phyloP scores from a whole-genome alignment of 2,113 vertebrate genomes.

The Xiphophorus maculatus region DNA sequence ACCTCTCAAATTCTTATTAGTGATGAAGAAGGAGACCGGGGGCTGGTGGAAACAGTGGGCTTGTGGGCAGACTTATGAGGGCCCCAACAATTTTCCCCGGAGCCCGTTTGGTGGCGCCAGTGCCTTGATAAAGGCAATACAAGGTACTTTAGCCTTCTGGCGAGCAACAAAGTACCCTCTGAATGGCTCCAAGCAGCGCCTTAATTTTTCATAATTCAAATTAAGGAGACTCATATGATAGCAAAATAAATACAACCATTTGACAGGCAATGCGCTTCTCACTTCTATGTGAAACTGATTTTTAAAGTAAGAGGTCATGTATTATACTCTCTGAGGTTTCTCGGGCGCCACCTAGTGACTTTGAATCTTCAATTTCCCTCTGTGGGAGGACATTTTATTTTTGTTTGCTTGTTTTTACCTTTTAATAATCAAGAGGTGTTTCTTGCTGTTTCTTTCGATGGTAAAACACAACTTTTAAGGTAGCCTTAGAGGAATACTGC shows the following conservation, averaged over 20 bases:
- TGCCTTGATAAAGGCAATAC: background rate
- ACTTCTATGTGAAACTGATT: background rate
- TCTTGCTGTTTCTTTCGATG: background rate
- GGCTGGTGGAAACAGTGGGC: background rate
- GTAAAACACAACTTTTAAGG: background rate
- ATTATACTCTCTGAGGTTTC: background rate
- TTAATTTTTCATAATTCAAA: background rate
- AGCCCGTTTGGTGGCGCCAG: background rate
- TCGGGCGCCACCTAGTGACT: background rate
- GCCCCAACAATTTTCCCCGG: background rate
- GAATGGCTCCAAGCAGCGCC: background rate
- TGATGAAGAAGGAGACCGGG: background rate
- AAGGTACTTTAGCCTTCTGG: constrained; percentile 4
- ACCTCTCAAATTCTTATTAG: background rate
- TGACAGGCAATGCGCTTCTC: background rate
- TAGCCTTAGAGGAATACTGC: background rate
- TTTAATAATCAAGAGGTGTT: background rate
- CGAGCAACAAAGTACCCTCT: constrained; percentile 29
- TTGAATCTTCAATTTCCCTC: background rate
- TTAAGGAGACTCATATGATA: background rate
- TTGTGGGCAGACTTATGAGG: background rate
- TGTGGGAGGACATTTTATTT: background rate
- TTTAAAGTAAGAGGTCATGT: background rate
- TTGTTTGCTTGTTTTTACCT: background rate
- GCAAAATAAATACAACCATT: background rate